A percentile compares a stretch with the other conserved stretches of the same genome.
Evolutionary conservation across 2,888 invertebrate species (phyloP).

Genomic region (Scaeva pyrastri): DNA sequence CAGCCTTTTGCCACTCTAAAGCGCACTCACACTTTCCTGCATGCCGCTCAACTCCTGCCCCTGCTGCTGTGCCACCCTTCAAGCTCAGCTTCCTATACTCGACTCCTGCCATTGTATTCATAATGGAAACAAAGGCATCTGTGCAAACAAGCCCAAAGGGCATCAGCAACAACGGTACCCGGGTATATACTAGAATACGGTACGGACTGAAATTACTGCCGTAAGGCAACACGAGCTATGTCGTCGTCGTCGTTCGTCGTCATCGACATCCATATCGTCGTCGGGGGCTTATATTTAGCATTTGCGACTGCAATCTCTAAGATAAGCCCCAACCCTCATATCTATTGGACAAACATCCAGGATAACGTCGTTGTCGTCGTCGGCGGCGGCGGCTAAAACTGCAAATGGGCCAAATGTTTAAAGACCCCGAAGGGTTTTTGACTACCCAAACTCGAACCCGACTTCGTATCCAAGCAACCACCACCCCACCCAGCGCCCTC

Average conservation of each 20-base stretch:
- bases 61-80: background rate
- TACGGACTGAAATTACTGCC: conserved; percentile 67
- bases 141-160: conserved; percentile 74
- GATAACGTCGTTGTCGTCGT: conserved; percentile 3
- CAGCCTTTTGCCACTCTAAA: conserved; percentile 45
- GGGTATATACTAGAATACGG: background rate
- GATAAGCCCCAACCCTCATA: conserved; percentile 49
- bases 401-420: conserved; percentile 61
- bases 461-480: background rate
- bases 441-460: conserved; percentile 11
- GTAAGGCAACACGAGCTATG: conserved; percentile 69
- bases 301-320: conserved; percentile 69
- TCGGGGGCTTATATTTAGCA: conserved; percentile 19
- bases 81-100: background rate
- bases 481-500: background rate
- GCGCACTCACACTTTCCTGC: conserved; percentile 40
- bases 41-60: background rate
- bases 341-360: conserved; percentile 5
- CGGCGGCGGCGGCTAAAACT: background rate
- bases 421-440: conserved; percentile 44
- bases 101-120: conserved; percentile 28
- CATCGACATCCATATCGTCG: background rate
- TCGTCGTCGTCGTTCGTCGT: background rate
- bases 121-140: conserved; percentile 73
- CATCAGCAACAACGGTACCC: conserved; percentile 43